Base-by-base conservation (phyloP, 2,797 vertebrate genomes). In the Ctenochaetus hawaiiensis region DNA sequence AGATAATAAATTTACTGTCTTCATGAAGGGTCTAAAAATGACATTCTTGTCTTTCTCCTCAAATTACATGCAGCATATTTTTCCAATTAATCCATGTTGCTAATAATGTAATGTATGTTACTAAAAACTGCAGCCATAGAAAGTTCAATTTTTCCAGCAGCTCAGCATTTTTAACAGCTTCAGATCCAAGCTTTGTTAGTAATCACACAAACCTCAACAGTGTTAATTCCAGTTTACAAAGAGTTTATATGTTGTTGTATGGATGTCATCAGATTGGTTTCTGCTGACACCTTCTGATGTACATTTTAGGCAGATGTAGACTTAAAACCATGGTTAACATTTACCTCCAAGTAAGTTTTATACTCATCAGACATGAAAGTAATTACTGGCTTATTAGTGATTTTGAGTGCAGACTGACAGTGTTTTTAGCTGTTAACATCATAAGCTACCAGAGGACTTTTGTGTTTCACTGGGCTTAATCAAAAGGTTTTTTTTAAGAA, bases 151-250 rank as follows among this genome's bases (percentile, higher is more conserved):
- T 23, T 68, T 58, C 18, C 52, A 2, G 1, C 66, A 70, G 44
- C 13, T 57, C 39, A 30, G n/a, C 17, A 66, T 70, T 63, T 70
- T 8, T 70, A 63, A 57, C 37, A 54, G 48, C 34, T 62, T 60
- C 48, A 43, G 10, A 68, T 43, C 2, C 16, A 57, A 6, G 64
- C 18, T 23, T 43, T 39, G n/a, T 3, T 47, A 23, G 30, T 34
- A 18, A 56, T 63, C 39, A 69, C 22, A 65, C 22, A 53, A 62
- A 49, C 11, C 0, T 73, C 57, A 26, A 8, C 41, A 58, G 51
- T 54, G 41, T 67, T 53, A 23, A 51, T 75, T 39, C 22, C n/a
- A 34, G 14, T 5, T n/a, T 49, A 22, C 0, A 16, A 48, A 20
- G 9, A 67, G 62, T 58, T 68, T 16, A 48, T 49, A 34, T 56